phyloP scores from a whole-genome alignment of 2,797 vertebrate species.

The Prunella strophiata region DNA sequence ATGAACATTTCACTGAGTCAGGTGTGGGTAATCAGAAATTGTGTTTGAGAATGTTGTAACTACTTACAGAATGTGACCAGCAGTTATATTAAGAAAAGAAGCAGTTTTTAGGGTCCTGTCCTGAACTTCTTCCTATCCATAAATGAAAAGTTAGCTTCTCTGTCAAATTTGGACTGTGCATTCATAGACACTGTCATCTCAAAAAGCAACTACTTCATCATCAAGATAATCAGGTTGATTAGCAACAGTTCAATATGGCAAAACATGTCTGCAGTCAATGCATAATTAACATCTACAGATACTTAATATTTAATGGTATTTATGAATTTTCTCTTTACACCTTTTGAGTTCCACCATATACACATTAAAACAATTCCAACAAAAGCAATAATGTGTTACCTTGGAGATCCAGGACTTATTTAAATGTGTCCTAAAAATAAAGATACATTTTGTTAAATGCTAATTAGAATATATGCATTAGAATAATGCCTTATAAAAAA shows the following conservation, averaged over 20 bases:
- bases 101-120: conserved; percentile 62
- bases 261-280: neutral
- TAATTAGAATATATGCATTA: neutral
- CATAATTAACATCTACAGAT: neutral
- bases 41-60: neutral
- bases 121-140: conserved; percentile 63
- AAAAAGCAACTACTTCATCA: neutral
- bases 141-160: conserved; percentile 17
- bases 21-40: neutral
- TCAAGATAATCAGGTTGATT: neutral
- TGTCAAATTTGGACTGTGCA: neutral
- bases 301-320: neutral
- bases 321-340: neutral
- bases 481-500: neutral
- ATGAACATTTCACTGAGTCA: neutral
- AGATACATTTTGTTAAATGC: neutral
- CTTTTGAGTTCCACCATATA: neutral
- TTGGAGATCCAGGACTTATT: conserved; percentile 62
- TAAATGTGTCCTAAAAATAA: conserved; percentile 63
- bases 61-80: conserved; percentile 71
- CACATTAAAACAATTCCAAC: neutral
- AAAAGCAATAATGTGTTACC: conserved; percentile 63
- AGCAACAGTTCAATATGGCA: neutral
- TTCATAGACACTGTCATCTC: neutral
- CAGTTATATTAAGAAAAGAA: conserved; percentile 56